A percentile compares a stretch with the other conserved stretches of the same genome.
These are phyloP conservation scores for Temnothorax rugatulus DNA, from an alignment of 2,888 invertebrate genomes.

Conservation along the genomic window DNA sequence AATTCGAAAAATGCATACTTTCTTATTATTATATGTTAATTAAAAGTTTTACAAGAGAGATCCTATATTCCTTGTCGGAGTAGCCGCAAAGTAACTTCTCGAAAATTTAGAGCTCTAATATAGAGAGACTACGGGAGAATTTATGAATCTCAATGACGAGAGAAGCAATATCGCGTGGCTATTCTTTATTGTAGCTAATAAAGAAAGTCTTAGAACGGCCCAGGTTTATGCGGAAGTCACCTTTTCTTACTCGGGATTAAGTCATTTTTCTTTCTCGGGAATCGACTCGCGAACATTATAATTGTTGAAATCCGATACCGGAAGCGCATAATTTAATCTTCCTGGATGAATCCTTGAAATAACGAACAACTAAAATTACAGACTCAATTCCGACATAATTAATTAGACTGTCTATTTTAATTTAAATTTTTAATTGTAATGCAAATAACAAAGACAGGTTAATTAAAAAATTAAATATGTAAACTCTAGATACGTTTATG, in stretches of 20 bases:
- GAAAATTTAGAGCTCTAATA: conserved; percentile 79
- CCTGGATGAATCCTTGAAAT: background rate
- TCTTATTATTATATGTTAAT: conserved; percentile 65
- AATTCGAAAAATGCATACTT: conserved; percentile 7
- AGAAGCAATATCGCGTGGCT: conserved; percentile 74
- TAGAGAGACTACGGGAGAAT: conserved; percentile 71
- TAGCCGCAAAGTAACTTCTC: conserved; percentile 65
- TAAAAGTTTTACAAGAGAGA: conserved; percentile 63
- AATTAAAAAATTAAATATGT: background rate
- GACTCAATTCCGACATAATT: background rate
- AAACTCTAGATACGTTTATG: background rate
- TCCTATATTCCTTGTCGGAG: conserved; percentile 44
- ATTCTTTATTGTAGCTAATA: conserved; percentile 77
- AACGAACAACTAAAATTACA: background rate
- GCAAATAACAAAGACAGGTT: background rate
- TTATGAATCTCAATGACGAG: conserved; percentile 80
- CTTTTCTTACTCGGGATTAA: conserved; percentile 12
- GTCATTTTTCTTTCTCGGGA: background rate
- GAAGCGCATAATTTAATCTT: background rate
- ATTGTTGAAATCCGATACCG: conserved; percentile 22
- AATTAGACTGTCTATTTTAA: background rate
- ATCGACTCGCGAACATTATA: conserved; percentile 10
- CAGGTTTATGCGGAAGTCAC: conserved; percentile 25
- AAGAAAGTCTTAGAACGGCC: conserved; percentile 60
- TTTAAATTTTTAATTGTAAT: background rate